These are phyloP conservation scores for Chlamydotis undulata DNA, from an alignment of 2,113 vertebrate genomes.

Conservation along the genomic window DNA sequence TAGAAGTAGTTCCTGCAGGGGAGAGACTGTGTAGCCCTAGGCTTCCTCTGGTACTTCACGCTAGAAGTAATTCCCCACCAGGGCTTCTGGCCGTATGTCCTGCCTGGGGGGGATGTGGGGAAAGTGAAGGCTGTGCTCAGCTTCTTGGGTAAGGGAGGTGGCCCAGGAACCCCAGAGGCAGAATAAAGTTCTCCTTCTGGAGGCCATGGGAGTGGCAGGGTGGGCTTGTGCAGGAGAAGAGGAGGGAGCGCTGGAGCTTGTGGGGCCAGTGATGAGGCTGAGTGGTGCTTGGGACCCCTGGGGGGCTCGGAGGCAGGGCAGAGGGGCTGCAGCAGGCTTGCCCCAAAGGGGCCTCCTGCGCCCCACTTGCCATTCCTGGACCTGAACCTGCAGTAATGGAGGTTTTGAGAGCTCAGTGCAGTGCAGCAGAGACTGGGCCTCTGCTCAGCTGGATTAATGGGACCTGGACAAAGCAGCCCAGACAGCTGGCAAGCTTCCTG, in stretches of 20 bases:
- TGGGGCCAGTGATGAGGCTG: no score
- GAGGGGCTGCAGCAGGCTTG: not conserved
- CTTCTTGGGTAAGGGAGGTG: no score
- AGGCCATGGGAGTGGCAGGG: rapidly evolving
- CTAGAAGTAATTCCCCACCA: not conserved
- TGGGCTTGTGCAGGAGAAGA: no score
- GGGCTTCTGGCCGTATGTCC: rapidly evolving
- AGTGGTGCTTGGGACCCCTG: rapidly evolving
- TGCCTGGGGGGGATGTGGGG: no score
- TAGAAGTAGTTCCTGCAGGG: no score
- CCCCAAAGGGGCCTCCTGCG: not conserved
- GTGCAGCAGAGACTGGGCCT: rapidly evolving
- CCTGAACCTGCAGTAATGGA: not conserved
- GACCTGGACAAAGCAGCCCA: no score
- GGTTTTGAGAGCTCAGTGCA: not conserved
- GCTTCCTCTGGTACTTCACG: rapidly evolving
- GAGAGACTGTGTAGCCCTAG: not conserved
- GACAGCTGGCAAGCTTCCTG: not conserved
- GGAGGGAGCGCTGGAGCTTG: not conserved
- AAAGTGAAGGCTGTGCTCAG: no score
- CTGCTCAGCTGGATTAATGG: not conserved
- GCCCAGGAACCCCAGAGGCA: no score
- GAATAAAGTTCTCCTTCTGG: not conserved
- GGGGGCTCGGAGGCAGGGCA: not conserved
- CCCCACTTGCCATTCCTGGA: not conserved